Base-by-base conservation (phyloP, 1,140 invertebrate genomes). In the Zaprionus tsacasi region DNA sequence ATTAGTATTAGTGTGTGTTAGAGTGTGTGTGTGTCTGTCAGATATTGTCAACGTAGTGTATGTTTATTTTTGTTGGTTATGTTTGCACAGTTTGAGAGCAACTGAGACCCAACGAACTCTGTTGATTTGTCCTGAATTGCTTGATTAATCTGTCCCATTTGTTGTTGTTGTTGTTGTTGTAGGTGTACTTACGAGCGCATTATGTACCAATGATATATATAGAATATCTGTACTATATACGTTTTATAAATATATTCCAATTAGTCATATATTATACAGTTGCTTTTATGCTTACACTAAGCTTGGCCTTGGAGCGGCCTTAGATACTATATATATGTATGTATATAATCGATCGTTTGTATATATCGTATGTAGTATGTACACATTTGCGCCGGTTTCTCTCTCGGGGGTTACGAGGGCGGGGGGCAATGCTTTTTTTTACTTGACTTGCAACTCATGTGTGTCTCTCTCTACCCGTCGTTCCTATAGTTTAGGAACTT, bases 81-180 rank as follows among this genome's bases (percentile, higher is more conserved):
- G 63, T 61, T 75, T 45, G 50, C 40, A 45, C 40, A 45, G 40
- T 15, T 45, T 45, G 7, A 17, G 40, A 45, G 40, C 40, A 8
- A 45, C n/a, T 15, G 40, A 17, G 40, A 45, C 2, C 40, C 40
- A 45, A 45, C 40, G 40, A 45, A 50, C 45, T 65, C 45, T 65
- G 74, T 78, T 88, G 85, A 89, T 88, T 88, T 88, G 85, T 88
- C 85, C 50, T 79, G 72, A 81, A 83, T 88, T 88, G 83, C 81
- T 83, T 88, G 82, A 67, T 79, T 75, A 79, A 57, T 45, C 36
- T 59, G 61, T 70, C n/a, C n/a, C 35, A 43, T 59, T 40, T 61
- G 15, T 56, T 61, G 61, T 58, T 81, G 63, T 45, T 45, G 6
- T 6, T 43, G 11, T 38, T 38, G 38, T 45, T 45, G 40, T 43